A percentile compares a stretch with the other conserved stretches of the same genome.
Conservation (phyloP, 2,888 invertebrate genomes). For the Aphelenchoides bicaudatus region DNA sequence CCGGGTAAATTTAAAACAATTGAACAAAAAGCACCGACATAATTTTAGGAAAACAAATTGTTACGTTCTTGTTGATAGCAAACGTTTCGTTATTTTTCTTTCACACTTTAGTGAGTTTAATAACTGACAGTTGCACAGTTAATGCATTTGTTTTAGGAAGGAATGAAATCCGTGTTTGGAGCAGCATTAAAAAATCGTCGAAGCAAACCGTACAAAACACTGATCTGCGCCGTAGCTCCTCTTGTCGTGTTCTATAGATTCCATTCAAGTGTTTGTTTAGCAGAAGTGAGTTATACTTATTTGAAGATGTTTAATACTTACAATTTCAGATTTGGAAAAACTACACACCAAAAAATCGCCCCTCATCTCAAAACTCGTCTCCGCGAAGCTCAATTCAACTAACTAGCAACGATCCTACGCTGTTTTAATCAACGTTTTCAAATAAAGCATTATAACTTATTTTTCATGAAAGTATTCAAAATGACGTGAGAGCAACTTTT, state of each 20-base stretch:
- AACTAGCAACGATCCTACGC: too few relatives aligned
- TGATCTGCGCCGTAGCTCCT: constrained; percentile 54
- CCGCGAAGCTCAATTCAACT: too few relatives aligned
- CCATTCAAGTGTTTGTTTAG: constrained; percentile 38
- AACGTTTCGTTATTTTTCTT: constrained; percentile 57
- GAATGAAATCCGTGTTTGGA: constrained; percentile 52
- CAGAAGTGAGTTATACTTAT: constrained; percentile 47
- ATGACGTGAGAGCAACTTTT: too few relatives aligned
- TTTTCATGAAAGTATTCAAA: too few relatives aligned
- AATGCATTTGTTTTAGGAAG: too few relatives aligned
- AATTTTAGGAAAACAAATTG: constrained; percentile 59
- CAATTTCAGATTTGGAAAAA: constrained; percentile 24
- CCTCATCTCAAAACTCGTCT: too few relatives aligned
- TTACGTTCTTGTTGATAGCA: constrained; percentile 56
- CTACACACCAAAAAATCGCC: too few relatives aligned
- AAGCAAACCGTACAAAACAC: constrained; percentile 42
- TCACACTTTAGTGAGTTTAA: constrained; percentile 44
- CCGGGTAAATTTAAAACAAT: too few relatives aligned
- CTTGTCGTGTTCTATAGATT: constrained; percentile 53
- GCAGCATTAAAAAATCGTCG: constrained; percentile 25
- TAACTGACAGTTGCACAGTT: too few relatives aligned
- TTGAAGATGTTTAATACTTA: too few relatives aligned
- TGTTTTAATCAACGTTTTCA: too few relatives aligned
- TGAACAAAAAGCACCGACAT: constrained; percentile 29
- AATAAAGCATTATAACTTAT: too few relatives aligned